A percentile compares a stretch with the other conserved stretches of the same genome.
Evolutionary conservation across 2,888 invertebrate genomes (phyloP).

Genomic region (Eumerus sabulonum): DNA sequence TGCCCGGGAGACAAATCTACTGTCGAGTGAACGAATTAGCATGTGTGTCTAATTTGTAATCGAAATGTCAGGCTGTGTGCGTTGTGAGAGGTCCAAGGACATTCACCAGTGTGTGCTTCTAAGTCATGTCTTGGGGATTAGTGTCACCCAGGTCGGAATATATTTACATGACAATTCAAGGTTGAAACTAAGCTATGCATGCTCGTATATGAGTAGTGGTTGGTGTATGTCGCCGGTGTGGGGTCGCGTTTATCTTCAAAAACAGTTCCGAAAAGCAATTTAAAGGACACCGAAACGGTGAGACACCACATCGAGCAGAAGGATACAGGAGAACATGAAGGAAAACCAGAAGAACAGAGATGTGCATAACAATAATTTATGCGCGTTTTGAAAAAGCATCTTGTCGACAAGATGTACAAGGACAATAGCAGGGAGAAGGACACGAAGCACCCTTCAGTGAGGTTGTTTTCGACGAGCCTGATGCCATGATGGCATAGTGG

Average conservation of each 20-base stretch:
- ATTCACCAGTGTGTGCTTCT: slow-evolving; percentile 36
- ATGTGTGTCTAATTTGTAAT: slow-evolving; percentile 51
- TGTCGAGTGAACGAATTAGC: slow-evolving; percentile 41
- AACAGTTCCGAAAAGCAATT: slow-evolving; percentile 53
- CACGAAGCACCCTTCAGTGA: slow-evolving; percentile 9
- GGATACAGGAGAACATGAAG: slow-evolving; percentile 29
- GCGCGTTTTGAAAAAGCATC: slow-evolving; percentile 64
- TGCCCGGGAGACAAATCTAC: slow-evolving; percentile 18
- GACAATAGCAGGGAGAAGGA: slow-evolving; percentile 50
- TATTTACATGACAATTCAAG: slow-evolving; percentile 67
- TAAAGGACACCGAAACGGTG: slow-evolving; percentile 25
- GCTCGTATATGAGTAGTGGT: slow-evolving; percentile 28
- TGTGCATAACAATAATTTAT: slow-evolving; percentile 47
- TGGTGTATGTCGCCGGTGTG: slow-evolving; percentile 37
- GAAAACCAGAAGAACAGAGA: slow-evolving; percentile 15
- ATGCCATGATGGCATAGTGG: slow-evolving; percentile 42
- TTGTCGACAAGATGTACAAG: slow-evolving; percentile 54
- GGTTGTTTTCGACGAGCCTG: slow-evolving; percentile 45
- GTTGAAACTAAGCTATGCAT: slow-evolving; percentile 30
- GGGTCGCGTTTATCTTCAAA: slow-evolving; percentile 50
- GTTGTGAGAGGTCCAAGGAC: slow-evolving; percentile 34
- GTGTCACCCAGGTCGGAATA: slow-evolving; percentile 54
- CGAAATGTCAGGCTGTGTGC: slow-evolving; percentile 41
- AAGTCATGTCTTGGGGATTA: slow-evolving; percentile 49
- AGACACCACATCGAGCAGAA: not conserved